These are phyloP conservation scores for Drosophila crucigera DNA, from an alignment of 2,888 invertebrate species.

Conservation along the genomic window DNA sequence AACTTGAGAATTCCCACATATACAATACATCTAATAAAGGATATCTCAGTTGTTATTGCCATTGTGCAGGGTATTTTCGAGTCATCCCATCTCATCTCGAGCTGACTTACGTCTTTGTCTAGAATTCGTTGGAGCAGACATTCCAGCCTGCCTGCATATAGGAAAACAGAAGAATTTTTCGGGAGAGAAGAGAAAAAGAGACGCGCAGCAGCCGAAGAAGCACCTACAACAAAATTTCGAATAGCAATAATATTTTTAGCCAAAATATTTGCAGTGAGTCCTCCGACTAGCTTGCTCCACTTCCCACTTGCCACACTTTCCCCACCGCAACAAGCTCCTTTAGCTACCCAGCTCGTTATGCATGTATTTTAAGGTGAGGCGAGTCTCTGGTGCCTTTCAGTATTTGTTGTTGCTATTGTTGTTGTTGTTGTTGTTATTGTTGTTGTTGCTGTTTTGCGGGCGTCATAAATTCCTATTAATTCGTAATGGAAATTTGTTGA, in stretches of 20 bases:
- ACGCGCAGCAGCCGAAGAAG: slow-evolving; percentile 16
- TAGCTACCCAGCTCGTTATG: not conserved
- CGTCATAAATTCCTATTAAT: slow-evolving; percentile 79
- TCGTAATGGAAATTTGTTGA: slow-evolving; percentile 75
- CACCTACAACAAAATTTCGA: slow-evolving; percentile 66
- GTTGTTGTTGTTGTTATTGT: not conserved
- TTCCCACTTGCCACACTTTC: not conserved
- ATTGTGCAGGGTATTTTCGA: not conserved
- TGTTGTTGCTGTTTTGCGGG: slow-evolving; percentile 13
- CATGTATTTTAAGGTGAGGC: slow-evolving; percentile 36
- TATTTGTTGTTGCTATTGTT: not conserved
- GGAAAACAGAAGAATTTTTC: slow-evolving; percentile 47
- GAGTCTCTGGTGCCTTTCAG: slow-evolving; percentile 17
- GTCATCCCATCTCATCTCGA: too few species aligned
- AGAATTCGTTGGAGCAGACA: slow-evolving; percentile 25
- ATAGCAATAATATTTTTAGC: slow-evolving; percentile 78
- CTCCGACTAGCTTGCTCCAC: slow-evolving; percentile 3
- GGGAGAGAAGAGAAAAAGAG: slow-evolving; percentile 1
- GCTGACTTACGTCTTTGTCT: slow-evolving; percentile 1
- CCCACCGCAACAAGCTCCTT: not conserved
- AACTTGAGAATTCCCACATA: not conserved
- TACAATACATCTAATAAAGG: not conserved
- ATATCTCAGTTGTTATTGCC: not conserved
- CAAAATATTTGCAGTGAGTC: slow-evolving; percentile 51
- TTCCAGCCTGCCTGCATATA: slow-evolving; percentile 44